Base-by-base conservation (phyloP, 2,797 vertebrate genomes). In the Kryptopterus vitreolus region DNA sequence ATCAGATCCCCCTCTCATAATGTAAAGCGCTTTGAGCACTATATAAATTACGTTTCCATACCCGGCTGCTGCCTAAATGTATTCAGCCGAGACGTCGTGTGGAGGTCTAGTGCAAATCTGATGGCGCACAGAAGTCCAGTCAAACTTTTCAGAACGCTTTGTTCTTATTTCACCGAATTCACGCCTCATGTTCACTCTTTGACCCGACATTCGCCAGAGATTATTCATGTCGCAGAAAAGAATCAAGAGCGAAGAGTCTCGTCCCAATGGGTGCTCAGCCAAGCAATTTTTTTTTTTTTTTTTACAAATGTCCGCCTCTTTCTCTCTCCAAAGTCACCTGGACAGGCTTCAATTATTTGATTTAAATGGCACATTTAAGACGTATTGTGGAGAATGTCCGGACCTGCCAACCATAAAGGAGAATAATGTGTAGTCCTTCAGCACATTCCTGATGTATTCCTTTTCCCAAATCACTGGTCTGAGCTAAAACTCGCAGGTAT, bases 311-410 rank as follows among this genome's bases (percentile, higher is more conserved):
- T 48, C 43, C 38, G 12, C 12, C 24, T 70, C 46, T 31, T 53
- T 53, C 69, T 31, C 10, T 10, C 50, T 71, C 29, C 69, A 71
- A 53, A 52, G 52, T 72, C 31, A 72, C 52, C 52, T 38, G 70
- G 70, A 73, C 52, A 73, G 12, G 50, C 52, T 57, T 55, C 8
- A 73, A 73, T 58, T 73, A 73, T 73, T 26, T 43, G 15, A 73
- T 58, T 24, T 57, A 73, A 58, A 73, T 73, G 57, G 33, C 70
- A 57, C 53, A 43, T 57, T 57, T 57, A 57, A 73, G 20, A 3
- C 6, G 13, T 24, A n/a, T 24, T 38, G 5, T 73, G 9, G 33
- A 58, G 18, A 1, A 53, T 71, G 53, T 43, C 58, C 71, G 38
- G 53, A 58, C 50, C 20, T 55, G 69, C 69, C 50, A 53, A 33